Evolutionary conservation across 2,113 vertebrate species (phyloP), one percentile per base, ranked within the genome.

Genomic region (Electrona antarctica): DNA sequence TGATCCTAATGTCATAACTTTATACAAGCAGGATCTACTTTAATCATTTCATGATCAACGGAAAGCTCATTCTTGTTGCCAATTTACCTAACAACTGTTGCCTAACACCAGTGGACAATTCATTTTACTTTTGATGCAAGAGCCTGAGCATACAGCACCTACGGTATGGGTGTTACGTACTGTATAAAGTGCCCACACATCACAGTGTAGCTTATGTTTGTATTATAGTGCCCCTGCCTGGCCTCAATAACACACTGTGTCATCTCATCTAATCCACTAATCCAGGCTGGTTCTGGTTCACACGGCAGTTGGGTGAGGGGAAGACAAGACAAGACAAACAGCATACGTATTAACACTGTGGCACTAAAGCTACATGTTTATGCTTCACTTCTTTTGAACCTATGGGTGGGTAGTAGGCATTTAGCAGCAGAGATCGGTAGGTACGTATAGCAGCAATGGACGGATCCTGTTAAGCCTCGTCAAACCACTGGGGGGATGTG

Each of bases 241-340:
- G 47, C 64, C 67, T 69, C 71, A 64, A 74, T 85, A 73, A 81
- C 79, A 57, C 13, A 59, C 33, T 63, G 48, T 78, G 77, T 80
- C 79, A 89, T 78, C 69, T 85, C 66, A 71, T 84, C 78, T 88
- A 92, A 91, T 92, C 90, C 82, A 75, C 81, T 92, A 92, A 92
- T 92, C 90, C 77, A 41, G n/a, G 45, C 1, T 8, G 41, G 79
- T 47, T 80, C 71, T 72, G 71, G 80, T 76, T 84, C 74, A 55
- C 77, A 58, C 45, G 13, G 61, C 59, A 64, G 9, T 45, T 41
- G 50, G 9, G 21, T 14, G 60, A 15, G n/a, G 52, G 29, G 58
- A 73, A 46, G 60, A 21, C 21, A 21, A 21, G 64, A 62, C 13
- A 50, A 41, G 15, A 14, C 52, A 70, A 33, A 66, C 28, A 55